Conservation (phyloP, 1,140 invertebrate genomes). For the Drosophila bocqueti region DNA sequence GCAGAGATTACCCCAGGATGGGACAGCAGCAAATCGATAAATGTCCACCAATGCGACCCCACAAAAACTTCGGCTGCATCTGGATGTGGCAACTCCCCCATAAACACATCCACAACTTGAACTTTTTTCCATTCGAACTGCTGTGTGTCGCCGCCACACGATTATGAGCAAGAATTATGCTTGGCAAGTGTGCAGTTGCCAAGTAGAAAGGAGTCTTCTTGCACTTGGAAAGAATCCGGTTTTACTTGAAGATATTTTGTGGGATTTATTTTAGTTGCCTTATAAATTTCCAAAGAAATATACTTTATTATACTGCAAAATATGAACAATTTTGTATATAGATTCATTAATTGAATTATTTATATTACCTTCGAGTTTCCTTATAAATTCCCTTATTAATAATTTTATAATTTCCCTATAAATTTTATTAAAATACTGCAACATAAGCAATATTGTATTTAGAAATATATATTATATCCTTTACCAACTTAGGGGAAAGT, state of each 20-base stretch:
- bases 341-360: too few relatives aligned
- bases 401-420: too few relatives aligned
- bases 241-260: neutral
- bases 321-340: too few relatives aligned
- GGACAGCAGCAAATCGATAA: slow-evolving; percentile 53
- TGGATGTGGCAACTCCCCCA: slow-evolving; percentile 32
- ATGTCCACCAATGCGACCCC: slow-evolving; percentile 39
- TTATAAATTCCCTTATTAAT: too few relatives aligned
- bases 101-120: slow-evolving; percentile 29
- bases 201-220: neutral
- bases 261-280: too few relatives aligned
- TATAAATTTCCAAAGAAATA: too few relatives aligned
- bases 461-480: too few relatives aligned
- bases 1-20: slow-evolving; percentile 19
- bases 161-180: slow-evolving; percentile 55
- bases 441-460: too few relatives aligned
- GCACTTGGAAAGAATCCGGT: neutral
- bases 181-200: slow-evolving; percentile 51
- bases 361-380: too few relatives aligned
- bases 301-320: too few relatives aligned
- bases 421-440: neutral
- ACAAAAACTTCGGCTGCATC: slow-evolving; percentile 18
- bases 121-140: slow-evolving; percentile 24
- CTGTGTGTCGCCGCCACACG: slow-evolving; percentile 14
- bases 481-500: too few relatives aligned